Evolutionary conservation across 1,140 invertebrate species (phyloP).

Genomic region (Tetramorium alpestre): DNA sequence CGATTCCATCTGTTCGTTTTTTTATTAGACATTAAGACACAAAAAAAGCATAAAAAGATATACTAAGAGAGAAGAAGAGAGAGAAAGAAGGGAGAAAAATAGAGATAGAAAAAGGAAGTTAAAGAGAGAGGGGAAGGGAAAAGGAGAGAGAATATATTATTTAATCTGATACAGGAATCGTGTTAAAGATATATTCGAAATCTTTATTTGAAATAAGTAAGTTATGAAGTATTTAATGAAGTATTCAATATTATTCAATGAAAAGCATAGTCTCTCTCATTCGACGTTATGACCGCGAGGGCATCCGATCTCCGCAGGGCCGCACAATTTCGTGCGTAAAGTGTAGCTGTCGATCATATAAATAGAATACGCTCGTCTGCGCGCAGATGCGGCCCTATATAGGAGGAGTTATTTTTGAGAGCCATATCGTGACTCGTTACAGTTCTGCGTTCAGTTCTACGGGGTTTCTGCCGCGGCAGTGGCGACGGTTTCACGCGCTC

Average conservation of each 20-base stretch:
- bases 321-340: slow-evolving; percentile 62
- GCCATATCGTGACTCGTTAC: slow-evolving; percentile 78
- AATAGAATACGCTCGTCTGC: slow-evolving; percentile 76
- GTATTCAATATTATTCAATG: slow-evolving; percentile 32
- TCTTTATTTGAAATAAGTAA: background rate
- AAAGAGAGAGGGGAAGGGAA: too few relatives aligned
- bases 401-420: slow-evolving; percentile 80
- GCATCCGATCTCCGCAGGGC: slow-evolving; percentile 72
- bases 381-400: slow-evolving; percentile 80
- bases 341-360: slow-evolving; percentile 71
- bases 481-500: slow-evolving; percentile 33
- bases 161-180: background rate
- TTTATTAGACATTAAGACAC: too few relatives aligned
- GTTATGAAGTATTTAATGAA: slow-evolving; percentile 43
- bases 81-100: background rate
- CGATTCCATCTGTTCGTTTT: too few relatives aligned
- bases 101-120: too few relatives aligned
- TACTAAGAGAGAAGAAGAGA: background rate
- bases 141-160: background rate
- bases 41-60: background rate
- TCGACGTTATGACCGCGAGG: slow-evolving; percentile 71
- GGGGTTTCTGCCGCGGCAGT: slow-evolving; percentile 69
- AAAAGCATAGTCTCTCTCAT: slow-evolving; percentile 76
- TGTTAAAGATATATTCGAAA: background rate
- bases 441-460: slow-evolving; percentile 77